Conservation (phyloP, 2,113 vertebrate species). For the Mormyrus lacerda region DNA sequence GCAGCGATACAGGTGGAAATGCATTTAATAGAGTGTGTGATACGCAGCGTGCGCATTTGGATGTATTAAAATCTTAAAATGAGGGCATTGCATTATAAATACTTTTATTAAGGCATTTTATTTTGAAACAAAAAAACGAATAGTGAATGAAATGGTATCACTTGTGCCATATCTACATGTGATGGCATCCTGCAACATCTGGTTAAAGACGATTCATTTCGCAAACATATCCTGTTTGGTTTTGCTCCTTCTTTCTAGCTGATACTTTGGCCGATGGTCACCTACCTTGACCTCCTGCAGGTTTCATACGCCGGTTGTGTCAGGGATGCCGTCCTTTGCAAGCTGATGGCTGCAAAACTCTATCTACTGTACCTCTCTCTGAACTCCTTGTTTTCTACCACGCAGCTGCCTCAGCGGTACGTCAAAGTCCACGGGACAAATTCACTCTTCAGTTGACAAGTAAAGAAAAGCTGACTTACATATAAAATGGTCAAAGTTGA, state of each 20-base stretch:
- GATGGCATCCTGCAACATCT: not conserved
- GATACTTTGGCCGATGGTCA: not conserved
- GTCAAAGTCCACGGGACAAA: not conserved
- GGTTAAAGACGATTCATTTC: not conserved
- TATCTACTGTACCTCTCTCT: not conserved
- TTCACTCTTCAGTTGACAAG: not conserved
- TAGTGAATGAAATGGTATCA: not conserved
- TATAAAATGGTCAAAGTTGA: not conserved
- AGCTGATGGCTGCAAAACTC: not conserved
- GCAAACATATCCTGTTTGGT: not conserved
- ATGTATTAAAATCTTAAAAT: not conserved
- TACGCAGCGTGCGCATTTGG: not conserved
- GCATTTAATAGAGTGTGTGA: not conserved
- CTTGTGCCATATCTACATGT: not conserved
- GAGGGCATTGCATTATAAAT: not conserved
- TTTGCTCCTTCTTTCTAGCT: not conserved
- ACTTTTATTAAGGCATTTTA: not conserved
- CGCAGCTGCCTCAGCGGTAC: not conserved
- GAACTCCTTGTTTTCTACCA: not conserved
- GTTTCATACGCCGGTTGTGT: not conserved
- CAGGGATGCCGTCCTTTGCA: not conserved
- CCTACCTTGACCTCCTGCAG: not conserved
- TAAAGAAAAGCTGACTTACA: not conserved
- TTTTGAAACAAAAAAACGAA: not conserved
- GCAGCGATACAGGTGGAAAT: not conserved